Conservation (phyloP, 2,888 invertebrate genomes). For the Microplitis manilae region DNA sequence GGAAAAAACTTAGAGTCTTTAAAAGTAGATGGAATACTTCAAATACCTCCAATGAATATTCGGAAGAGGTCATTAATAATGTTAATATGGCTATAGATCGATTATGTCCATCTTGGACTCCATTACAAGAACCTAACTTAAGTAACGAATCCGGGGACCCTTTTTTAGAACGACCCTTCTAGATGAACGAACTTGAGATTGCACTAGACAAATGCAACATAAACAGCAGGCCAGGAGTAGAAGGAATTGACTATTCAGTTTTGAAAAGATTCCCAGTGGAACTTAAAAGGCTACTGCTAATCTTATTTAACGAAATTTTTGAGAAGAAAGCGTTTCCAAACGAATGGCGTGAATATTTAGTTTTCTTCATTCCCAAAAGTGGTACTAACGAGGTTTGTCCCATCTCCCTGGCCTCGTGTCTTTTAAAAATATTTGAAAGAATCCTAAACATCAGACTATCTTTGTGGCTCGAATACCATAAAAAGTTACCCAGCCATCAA, state of each 20-base stretch:
- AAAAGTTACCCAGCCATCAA: constrained; percentile 15
- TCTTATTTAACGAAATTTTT: constrained; percentile 32
- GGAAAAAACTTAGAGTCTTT: constrained; percentile 31
- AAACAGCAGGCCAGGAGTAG: constrained; percentile 16
- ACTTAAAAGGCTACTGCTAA: constrained; percentile 8
- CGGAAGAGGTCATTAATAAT: neutral
- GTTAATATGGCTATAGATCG: neutral
- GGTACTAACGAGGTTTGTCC: constrained; percentile 35
- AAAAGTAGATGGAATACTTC: constrained; percentile 13
- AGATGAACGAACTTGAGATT: neutral
- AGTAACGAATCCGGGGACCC: neutral
- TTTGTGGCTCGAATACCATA: constrained; percentile 36
- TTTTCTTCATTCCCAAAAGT: constrained; percentile 47
- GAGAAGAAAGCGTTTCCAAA: constrained; percentile 15
- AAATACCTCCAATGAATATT: neutral
- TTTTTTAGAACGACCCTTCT: neutral
- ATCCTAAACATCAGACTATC: constrained; percentile 32
- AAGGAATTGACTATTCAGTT: constrained; percentile 30
- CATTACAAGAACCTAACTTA: neutral
- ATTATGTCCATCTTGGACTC: neutral
- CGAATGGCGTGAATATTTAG: constrained; percentile 43
- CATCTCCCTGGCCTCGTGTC: constrained; percentile 33
- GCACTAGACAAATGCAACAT: constrained; percentile 5
- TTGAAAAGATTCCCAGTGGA: neutral
- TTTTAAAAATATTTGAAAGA: constrained; percentile 39